Evolutionary conservation across 2,797 vertebrate genomes (phyloP).

Genomic region (Pitangus sulphuratus): DNA sequence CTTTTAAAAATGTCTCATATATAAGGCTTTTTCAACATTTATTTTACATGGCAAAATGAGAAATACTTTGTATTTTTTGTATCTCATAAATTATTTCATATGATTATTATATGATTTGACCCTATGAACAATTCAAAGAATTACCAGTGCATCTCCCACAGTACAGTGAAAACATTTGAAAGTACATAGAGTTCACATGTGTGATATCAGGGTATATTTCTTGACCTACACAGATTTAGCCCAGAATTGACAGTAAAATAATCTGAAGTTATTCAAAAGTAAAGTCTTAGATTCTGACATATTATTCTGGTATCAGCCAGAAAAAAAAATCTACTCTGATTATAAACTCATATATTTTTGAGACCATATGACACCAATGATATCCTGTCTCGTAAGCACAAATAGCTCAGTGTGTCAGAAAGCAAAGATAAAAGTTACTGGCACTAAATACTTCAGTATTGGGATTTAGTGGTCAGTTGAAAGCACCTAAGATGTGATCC

Average conservation of each 20-base stretch:
- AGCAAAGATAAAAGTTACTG: not conserved
- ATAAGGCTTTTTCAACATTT: not conserved
- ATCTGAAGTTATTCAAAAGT: not conserved
- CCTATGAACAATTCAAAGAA: not conserved
- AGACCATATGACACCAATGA: not conserved
- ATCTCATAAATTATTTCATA: not conserved
- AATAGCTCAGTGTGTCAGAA: not conserved
- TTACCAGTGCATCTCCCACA: not conserved
- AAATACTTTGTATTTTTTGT: not conserved
- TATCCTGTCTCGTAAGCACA: not conserved
- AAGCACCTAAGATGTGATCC: not conserved
- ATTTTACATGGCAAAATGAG: not conserved
- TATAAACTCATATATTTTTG: not conserved
- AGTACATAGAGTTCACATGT: not conserved
- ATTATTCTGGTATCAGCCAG: not conserved
- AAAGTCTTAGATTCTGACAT: not conserved
- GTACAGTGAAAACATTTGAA: not conserved
- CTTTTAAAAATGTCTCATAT: constrained; percentile 5
- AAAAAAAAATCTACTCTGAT: not conserved
- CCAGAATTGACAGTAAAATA: not conserved
- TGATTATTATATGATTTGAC: not conserved
- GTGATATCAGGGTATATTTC: not conserved
- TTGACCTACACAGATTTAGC: not conserved
- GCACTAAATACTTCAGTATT: not conserved
- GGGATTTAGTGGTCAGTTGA: not conserved